Evolutionary conservation across 2,113 vertebrate genomes (phyloP).

Genomic region (Gymnogyps californianus): DNA sequence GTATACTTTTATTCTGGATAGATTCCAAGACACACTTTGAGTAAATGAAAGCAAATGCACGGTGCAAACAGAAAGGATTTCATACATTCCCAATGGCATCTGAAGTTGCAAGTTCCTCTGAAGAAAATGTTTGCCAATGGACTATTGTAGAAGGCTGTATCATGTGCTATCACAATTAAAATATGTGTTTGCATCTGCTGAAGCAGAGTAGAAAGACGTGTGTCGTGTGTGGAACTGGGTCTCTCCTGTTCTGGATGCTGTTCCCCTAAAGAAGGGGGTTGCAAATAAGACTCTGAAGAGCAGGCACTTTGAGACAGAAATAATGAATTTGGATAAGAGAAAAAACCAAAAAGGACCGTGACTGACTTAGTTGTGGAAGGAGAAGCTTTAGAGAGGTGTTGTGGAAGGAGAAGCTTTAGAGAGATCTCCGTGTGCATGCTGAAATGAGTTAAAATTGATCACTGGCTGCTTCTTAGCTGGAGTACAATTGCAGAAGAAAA

Average conservation of each 20-base stretch:
- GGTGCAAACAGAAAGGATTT: background rate
- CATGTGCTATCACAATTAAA: background rate
- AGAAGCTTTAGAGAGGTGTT: background rate
- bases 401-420: background rate
- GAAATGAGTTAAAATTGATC: background rate
- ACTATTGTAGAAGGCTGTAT: background rate
- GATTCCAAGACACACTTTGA: background rate
- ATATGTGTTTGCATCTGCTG: background rate
- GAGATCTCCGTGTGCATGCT: background rate
- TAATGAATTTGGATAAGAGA: background rate
- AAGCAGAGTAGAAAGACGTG: background rate
- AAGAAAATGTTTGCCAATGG: background rate
- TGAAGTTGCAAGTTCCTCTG: background rate
- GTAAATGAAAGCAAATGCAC: background rate
- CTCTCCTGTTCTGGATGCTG: background rate
- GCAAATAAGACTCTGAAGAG: background rate
- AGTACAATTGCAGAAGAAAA: background rate
- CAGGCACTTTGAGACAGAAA: background rate
- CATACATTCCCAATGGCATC: background rate
- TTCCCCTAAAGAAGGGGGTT: background rate
- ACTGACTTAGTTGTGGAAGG: background rate
- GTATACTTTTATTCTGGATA: background rate
- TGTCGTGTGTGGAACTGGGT: background rate
- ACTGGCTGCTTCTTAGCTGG: background rate
- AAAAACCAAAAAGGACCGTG: background rate